Percentiles rank a stretch among this genome's conserved stretches.
Evolutionary conservation across 2,888 invertebrate species (phyloP).

Genomic region (Mimumesa dahlbomi): DNA sequence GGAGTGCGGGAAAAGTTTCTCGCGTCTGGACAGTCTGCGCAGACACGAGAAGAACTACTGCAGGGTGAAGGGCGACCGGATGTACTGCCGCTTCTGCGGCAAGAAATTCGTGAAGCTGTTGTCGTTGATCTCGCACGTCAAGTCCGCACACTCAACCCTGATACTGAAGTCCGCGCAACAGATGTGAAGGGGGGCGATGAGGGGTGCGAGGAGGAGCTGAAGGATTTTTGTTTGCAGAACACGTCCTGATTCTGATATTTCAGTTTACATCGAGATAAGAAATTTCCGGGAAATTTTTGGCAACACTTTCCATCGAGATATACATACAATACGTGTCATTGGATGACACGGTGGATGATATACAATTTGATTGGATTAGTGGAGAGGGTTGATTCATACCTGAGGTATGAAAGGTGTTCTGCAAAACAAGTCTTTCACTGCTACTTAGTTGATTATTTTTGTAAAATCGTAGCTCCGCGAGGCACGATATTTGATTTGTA

Average conservation of each 20-base stretch:
- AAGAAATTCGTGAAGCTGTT: conserved; percentile 46
- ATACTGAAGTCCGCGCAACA: conserved; percentile 4
- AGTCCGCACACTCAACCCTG: conserved; percentile 35
- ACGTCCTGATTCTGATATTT: no score
- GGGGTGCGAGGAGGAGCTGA: not conserved
- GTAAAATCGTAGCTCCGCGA: no score
- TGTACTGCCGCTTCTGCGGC: conserved; percentile 47
- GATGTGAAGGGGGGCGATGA: no score
- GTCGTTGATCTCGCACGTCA: conserved; percentile 48
- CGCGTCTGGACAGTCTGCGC: conserved; percentile 70
- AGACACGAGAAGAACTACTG: conserved; percentile 74
- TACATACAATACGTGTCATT: no score
- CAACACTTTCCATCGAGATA: no score
- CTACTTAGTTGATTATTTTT: not conserved
- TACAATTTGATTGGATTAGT: no score
- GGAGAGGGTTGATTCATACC: no score
- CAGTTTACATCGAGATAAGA: no score
- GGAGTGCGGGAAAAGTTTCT: conserved; percentile 70
- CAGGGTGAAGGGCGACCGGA: conserved; percentile 54
- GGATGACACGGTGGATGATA: no score
- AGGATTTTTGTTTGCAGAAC: not conserved
- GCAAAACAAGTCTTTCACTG: no score
- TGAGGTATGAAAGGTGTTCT: no score
- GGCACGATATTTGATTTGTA: not conserved
- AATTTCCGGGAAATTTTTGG: no score